A percentile compares a stretch with the other conserved stretches of the same genome.
These are phyloP conservation scores for Oscheius sp. DNA, from an alignment of 2,888 invertebrate genomes.

Conservation along the genomic window DNA sequence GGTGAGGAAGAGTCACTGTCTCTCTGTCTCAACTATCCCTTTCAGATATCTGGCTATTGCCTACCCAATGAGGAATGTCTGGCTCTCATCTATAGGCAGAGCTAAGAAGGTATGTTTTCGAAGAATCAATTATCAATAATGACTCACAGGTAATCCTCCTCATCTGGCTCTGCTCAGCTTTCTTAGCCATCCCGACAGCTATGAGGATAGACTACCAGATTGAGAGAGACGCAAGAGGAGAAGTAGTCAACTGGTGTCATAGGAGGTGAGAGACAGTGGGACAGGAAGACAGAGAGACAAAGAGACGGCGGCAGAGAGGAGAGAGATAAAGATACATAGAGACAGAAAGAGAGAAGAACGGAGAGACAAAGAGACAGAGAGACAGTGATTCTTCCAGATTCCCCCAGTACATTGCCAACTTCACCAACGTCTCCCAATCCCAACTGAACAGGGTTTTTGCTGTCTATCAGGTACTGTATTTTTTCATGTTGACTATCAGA, in stretches of 20 bases:
- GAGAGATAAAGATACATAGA: not conserved
- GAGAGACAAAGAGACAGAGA: not conserved
- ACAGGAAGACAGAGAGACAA: not conserved
- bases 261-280: conserved; percentile 32
- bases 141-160: conserved; percentile 74
- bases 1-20: conserved; percentile 75
- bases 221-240: conserved; percentile 43
- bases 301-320: conserved; percentile 19
- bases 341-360: not conserved
- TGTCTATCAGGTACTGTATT: conserved; percentile 55
- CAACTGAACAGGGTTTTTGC: conserved; percentile 56
- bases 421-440: conserved; percentile 42
- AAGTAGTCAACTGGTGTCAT: conserved; percentile 56
- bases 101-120: conserved; percentile 77
- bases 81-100: conserved; percentile 81
- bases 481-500: not conserved
- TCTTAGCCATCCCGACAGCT: conserved; percentile 79
- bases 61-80: conserved; percentile 81
- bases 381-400: not conserved
- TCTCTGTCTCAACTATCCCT: not conserved
- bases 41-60: conserved; percentile 82
- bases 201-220: conserved; percentile 77
- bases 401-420: conserved; percentile 32
- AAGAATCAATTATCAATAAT: not conserved
- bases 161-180: conserved; percentile 79